Base-by-base conservation (phyloP, 2,113 vertebrate species). In the Catharus bicknelli region DNA sequence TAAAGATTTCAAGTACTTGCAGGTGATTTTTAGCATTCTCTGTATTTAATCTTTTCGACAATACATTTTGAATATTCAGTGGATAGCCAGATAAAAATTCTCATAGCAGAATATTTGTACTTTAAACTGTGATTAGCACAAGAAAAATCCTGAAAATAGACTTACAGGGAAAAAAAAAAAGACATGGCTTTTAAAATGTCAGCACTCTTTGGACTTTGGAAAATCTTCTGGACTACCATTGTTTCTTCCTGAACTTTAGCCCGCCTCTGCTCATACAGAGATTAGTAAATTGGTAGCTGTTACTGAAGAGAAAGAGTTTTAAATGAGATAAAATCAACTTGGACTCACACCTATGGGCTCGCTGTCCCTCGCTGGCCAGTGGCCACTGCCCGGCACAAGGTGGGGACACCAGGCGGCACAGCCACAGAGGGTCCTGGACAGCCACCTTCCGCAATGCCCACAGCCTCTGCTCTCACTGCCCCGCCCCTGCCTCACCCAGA, bases 401-500 rank as follows among this genome's bases (percentile, higher is more conserved):
- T 45, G 53, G 90, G 84, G 95, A 88, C 90, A 78, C 8, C 83
- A 73, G 86, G 74, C 47, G 90, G 81, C 42, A 26, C 42, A 17
- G 1, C 1, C 6, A 2, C 13, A 42, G 11, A 40, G 30, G 29
- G 27, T 7, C 5, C 9, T 11, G 26, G 32, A 26, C 42, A 17
- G 1, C 1, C 6, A 2, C 13, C 13, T 6, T 50, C 11, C 51
- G 1, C 21, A 4, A 10, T 18, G 20, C 36, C 43, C 7, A 4
- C 6, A 27, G 4, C 4, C 25, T 18, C 22, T 3, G 0, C 30
- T 20, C 8, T 29, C 48, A 15, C 48, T 26, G 34, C 6, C 12
- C 0, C 61, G 57, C 16, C 9, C 25, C 29, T 32, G 25, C 12
- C 12, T 2, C 27, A 2, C 5, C 0, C 5, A 4, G 36, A 47